Evolutionary conservation across 1,140 invertebrate species (phyloP).

Genomic region (Gonatopus flavifemur): DNA sequence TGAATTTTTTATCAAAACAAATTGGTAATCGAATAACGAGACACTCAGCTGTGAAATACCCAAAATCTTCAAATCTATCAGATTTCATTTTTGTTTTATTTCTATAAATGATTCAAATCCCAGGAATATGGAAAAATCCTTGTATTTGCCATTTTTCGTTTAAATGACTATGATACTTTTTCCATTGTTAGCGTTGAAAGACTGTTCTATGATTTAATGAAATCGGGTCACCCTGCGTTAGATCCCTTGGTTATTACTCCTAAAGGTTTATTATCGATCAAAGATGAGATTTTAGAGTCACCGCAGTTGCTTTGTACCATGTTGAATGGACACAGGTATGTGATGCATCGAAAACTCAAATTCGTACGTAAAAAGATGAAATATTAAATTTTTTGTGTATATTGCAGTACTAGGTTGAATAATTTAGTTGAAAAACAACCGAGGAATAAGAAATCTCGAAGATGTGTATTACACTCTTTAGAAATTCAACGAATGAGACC

Average conservation of each 20-base stretch:
- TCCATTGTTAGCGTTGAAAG: conserved; percentile 75
- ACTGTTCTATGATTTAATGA: conserved; percentile 79
- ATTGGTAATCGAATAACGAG: no score
- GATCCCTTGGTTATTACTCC: conserved; percentile 75
- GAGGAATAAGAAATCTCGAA: conserved; percentile 81
- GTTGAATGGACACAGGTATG: conserved; percentile 83
- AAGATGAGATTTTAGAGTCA: conserved; percentile 74
- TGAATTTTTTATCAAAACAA: conserved; percentile 14
- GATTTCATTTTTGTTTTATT: no score
- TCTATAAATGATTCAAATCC: no score
- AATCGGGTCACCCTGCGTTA: conserved; percentile 79
- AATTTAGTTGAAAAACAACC: conserved; percentile 80
- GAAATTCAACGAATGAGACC: conserved; percentile 80
- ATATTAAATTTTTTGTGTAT: conserved; percentile 3
- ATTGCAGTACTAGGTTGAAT: conserved; percentile 71
- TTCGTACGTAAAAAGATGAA: background rate
- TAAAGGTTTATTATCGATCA: conserved; percentile 74
- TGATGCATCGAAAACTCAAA: background rate
- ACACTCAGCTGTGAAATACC: no score
- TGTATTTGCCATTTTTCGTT: no score
- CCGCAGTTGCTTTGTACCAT: conserved; percentile 79
- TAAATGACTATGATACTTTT: no score
- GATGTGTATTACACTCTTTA: conserved; percentile 84
- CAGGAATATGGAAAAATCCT: no score
- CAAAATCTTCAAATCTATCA: no score